These are phyloP conservation scores for Notothenia coriiceps DNA, from an alignment of 2,113 vertebrate genomes.

Conservation along the genomic window DNA sequence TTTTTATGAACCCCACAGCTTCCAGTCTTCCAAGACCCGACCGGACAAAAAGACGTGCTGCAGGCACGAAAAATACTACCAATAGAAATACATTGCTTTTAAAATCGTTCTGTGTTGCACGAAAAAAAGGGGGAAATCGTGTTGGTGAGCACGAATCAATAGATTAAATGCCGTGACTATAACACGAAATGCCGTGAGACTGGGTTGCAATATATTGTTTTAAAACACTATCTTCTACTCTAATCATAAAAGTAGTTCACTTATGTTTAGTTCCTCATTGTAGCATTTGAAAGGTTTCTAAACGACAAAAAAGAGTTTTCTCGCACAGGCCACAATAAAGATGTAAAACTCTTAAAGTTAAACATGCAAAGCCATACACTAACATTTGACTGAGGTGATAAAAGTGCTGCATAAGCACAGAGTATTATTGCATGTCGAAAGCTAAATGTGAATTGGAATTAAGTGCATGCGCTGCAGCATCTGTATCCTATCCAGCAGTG, in stretches of 20 bases:
- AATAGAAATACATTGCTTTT: too few relatives aligned
- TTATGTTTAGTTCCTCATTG: slow-evolving; percentile 9
- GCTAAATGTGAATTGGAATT: slow-evolving; percentile 3
- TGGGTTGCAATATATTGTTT: slow-evolving; percentile 15
- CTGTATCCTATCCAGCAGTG: slow-evolving; percentile 24
- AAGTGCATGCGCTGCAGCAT: slow-evolving; percentile 7
- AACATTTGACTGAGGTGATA: neutral
- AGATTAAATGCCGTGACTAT: too few relatives aligned
- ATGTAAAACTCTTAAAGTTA: neutral
- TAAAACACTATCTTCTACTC: slow-evolving; percentile 20
- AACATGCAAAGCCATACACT: neutral
- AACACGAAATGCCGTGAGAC: too few relatives aligned
- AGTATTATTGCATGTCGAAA: neutral
- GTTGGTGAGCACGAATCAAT: too few relatives aligned
- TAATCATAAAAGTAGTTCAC: slow-evolving; percentile 12
- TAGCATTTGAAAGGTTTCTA: neutral
- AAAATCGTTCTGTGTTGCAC: too few relatives aligned
- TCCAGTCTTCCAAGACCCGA: too few relatives aligned
- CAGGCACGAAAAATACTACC: too few relatives aligned
- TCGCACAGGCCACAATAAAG: neutral
- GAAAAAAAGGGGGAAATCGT: too few relatives aligned
- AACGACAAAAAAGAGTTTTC: slow-evolving; percentile 8
- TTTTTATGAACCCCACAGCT: too few relatives aligned
- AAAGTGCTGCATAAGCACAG: neutral
- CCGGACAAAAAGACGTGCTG: too few relatives aligned